Evolutionary conservation across 2,797 vertebrate species (phyloP).

Genomic region (Mormyrus hasselquistii): DNA sequence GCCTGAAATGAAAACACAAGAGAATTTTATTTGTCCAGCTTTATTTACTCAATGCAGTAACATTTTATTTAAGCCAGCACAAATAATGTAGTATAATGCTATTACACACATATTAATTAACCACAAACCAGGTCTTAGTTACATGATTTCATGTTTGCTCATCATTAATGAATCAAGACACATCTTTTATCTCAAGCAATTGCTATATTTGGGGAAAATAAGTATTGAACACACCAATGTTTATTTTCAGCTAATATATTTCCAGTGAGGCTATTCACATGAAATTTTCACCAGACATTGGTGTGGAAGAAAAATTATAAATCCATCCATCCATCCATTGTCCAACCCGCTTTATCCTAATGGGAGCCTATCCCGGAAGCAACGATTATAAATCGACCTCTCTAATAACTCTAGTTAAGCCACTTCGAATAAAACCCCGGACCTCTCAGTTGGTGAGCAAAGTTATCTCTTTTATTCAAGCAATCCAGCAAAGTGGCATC

Average conservation of each 20-base stretch:
- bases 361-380: no score
- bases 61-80: neutral
- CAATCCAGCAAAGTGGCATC: neutral
- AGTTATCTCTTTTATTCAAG: neutral
- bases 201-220: neutral
- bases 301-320: neutral
- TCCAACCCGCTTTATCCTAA: no score
- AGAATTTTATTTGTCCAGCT: neutral
- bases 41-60: neutral
- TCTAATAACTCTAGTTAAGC: neutral
- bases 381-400: neutral
- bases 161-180: neutral
- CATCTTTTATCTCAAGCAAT: neutral
- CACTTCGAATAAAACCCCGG: neutral
- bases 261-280: neutral
- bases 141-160: neutral
- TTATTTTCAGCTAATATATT: neutral
- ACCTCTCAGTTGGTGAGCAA: neutral
- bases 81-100: neutral
- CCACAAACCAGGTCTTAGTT: neutral
- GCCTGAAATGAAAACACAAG: neutral
- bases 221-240: neutral
- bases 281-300: neutral
- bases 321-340: neutral
- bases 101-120: neutral